Evolutionary conservation across 2,113 vertebrate genomes (phyloP).

Genomic region (Apteryx mantelli): DNA sequence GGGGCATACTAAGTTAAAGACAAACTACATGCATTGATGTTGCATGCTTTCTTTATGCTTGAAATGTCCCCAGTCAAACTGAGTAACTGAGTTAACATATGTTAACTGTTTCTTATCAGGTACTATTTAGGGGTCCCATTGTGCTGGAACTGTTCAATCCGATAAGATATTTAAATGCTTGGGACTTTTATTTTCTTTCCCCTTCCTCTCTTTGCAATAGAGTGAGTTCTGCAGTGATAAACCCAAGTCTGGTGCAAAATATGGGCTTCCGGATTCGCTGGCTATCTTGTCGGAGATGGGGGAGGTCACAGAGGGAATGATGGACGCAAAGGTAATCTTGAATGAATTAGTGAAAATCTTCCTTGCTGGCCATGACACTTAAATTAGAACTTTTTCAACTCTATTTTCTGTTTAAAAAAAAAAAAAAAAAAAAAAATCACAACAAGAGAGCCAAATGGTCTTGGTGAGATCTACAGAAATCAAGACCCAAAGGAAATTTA

Average conservation of each 20-base stretch:
- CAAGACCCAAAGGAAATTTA: neutral
- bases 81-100: neutral
- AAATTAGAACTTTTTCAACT: neutral
- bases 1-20: neutral
- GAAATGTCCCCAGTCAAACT: neutral
- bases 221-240: slow-evolving; percentile 99
- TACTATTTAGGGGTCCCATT: neutral
- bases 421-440: neutral
- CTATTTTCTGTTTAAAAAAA: neutral
- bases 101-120: neutral
- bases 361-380: neutral
- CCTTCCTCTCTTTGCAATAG: slow-evolving; percentile 69
- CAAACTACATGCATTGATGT: neutral
- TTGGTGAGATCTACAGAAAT: neutral
- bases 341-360: neutral
- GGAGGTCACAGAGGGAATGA: slow-evolving; percentile 97
- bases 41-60: neutral
- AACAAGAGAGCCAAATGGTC: neutral
- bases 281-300: slow-evolving; percentile 97
- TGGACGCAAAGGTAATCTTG: slow-evolving; percentile 92
- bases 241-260: slow-evolving; percentile 96
- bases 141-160: neutral
- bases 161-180: neutral
- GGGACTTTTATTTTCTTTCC: neutral
- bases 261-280: slow-evolving; percentile 91